Evolutionary conservation across 2,113 vertebrate genomes (phyloP), one percentile per base, ranked within the genome.

Genomic region (Cyprinodon tularosa): DNA sequence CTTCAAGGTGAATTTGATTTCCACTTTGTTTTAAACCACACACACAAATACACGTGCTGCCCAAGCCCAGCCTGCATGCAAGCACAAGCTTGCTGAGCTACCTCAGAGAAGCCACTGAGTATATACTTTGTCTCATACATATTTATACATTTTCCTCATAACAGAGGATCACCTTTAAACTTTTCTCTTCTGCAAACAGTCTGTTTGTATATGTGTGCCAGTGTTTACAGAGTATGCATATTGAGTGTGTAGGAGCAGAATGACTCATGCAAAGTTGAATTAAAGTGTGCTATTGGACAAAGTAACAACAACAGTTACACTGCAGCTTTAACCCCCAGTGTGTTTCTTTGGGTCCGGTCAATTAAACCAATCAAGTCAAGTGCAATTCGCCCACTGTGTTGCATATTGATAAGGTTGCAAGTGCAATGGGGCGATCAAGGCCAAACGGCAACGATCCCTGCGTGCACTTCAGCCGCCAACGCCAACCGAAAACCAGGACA

Each of bases 1-100:
- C 85, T 92, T 94, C 89, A 94, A 96, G 94, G 94, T 94, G 90
- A 95, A 95, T 92, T 93, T 88, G 74, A 94, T 93, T 95, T 95
- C 92, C 94, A 95, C 92, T 94, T 92, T 72, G 89, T 94, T 95
- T 96, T 95, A 92, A 89, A 82, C 59, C 78, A 14, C 42, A 39
- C 62, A 73, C 62, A 15, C 45, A 76, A 59, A 81, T 68, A 68
- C 63, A 74, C 8, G 1, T 36, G 68, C 72, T 47, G 79, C 66
- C 76, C 66, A 6, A 74, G 74, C 66, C 57, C 75, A 68, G 73
- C 90, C 89, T 39, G 86, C 90, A 92, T 93, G 92, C 91, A 91
- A 92, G 91, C 88, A 91, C 93, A 92, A 47, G 92, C 89, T 94
- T 94, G 92, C 84, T 93, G 93, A 94, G 71, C 89, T 94, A 91